Evolutionary conservation across 2,888 invertebrate genomes (phyloP), one percentile per base, ranked within the genome.

Genomic region (Stictocephala bisonia): DNA sequence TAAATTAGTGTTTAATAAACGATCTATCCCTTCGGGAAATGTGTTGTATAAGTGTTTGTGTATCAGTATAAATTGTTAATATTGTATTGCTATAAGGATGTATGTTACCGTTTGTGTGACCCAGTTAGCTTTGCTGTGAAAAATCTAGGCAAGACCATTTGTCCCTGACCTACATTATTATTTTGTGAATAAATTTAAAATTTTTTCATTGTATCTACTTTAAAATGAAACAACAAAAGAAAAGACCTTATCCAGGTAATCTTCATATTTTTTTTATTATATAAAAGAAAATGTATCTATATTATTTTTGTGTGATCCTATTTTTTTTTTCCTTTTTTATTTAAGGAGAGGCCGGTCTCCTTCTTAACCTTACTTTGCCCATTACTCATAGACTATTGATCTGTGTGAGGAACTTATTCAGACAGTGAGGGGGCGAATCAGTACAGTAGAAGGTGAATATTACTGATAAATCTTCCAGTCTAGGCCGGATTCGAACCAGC

Each of bases 241-340:
- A 60, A 26, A 60, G 40, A 31, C 40, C 60, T 60, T 40, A 60
- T 20, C 60, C 60, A 40, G 60, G 60, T 60, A 60, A n/a, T n/a
- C n/a, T n/a, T n/a, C n/a, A n/a, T n/a, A n/a, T n/a, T n/a, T n/a
- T n/a, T n/a, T n/a, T n/a, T n/a, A n/a, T n/a, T n/a, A n/a, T n/a
- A n/a, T n/a, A n/a, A n/a, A n/a, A n/a, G n/a, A n/a, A n/a, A n/a
- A n/a, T n/a, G n/a, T n/a, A n/a, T n/a, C n/a, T n/a, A n/a, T n/a
- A n/a, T n/a, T n/a, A n/a, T n/a, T n/a, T n/a, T n/a, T n/a, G n/a
- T n/a, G n/a, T n/a, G n/a, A n/a, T n/a, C n/a, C n/a, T n/a, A n/a
- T n/a, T n/a, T n/a, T n/a, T n/a, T n/a, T n/a, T n/a, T n/a, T n/a
- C n/a, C n/a, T n/a, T n/a, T n/a, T n/a, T n/a, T n/a, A n/a, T n/a